phyloP scores from a whole-genome alignment of 2,797 vertebrate species.

The Eleutherodactylus coqui region DNA sequence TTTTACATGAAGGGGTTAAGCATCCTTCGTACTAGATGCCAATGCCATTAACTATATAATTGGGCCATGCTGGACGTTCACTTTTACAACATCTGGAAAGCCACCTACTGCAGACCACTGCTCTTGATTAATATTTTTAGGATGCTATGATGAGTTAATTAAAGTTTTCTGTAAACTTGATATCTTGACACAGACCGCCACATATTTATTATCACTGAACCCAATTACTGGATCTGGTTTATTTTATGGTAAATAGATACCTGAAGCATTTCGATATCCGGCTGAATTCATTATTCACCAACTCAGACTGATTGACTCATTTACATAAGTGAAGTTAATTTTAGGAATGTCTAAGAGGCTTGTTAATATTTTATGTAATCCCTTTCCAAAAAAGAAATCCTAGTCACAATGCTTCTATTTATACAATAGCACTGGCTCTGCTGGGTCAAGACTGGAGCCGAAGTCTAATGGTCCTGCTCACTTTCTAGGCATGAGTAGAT shows the following conservation, averaged over 20 bases:
- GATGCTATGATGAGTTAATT: background rate
- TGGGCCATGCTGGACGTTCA: background rate
- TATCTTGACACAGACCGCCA: background rate
- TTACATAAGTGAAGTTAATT: background rate
- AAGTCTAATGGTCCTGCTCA: too few relatives aligned
- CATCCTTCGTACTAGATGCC: too few relatives aligned
- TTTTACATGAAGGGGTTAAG: too few relatives aligned
- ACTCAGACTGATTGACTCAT: background rate
- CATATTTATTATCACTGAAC: background rate
- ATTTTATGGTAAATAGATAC: conserved; percentile 5
- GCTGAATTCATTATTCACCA: background rate
- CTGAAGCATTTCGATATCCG: background rate
- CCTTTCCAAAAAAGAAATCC: background rate
- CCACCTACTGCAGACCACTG: background rate
- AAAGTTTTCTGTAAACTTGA: background rate
- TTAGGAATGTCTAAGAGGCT: background rate
- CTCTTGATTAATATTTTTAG: background rate
- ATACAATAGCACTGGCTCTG: too few relatives aligned
- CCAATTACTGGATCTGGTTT: background rate
- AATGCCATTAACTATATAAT: background rate
- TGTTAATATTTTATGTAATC: background rate
- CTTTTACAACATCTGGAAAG: too few relatives aligned
- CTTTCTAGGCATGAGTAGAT: too few relatives aligned
- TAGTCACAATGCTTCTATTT: too few relatives aligned
- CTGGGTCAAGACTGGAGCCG: too few relatives aligned